Percentiles rank a stretch among this genome's conserved stretches.
These are phyloP conservation scores for Heterotis niloticus DNA, from an alignment of 2,113 vertebrate species.

Conservation along the genomic window DNA sequence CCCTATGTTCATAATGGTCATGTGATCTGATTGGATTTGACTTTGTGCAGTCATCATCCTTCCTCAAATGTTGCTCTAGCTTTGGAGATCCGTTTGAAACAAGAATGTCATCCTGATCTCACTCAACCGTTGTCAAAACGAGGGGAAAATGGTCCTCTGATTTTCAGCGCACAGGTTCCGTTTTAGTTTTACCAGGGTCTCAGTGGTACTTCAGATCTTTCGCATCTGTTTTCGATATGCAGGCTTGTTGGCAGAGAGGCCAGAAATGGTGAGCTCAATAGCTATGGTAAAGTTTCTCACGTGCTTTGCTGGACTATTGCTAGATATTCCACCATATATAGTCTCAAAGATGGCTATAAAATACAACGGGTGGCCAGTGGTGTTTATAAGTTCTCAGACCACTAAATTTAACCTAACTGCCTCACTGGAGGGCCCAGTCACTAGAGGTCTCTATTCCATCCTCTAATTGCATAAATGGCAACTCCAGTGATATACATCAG, in stretches of 20 bases:
- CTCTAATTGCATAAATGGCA: conserved; percentile 15
- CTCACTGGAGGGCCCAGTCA: conserved; percentile 33
- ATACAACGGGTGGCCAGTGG: conserved; percentile 45
- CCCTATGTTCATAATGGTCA: not conserved
- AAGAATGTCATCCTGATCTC: not conserved
- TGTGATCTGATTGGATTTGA: not conserved
- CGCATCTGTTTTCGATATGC: not conserved
- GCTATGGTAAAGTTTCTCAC: not conserved
- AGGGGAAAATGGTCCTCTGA: not conserved
- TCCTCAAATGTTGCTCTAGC: not conserved
- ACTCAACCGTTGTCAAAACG: not conserved
- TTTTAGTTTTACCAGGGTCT: not conserved
- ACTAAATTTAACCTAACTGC: conserved; percentile 24
- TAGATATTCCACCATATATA: not conserved
- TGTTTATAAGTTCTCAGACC: conserved; percentile 28
- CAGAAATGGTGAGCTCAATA: not conserved
- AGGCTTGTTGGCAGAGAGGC: not conserved
- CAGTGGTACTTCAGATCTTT: not conserved
- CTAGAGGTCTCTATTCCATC: not conserved
- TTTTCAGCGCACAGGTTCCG: not conserved
- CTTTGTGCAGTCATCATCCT: not conserved
- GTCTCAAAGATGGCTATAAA: conserved; percentile 32
- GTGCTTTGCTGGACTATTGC: not conserved
- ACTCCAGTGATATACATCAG: not conserved
- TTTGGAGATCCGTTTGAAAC: not conserved